A percentile compares a stretch with the other conserved stretches of the same genome.
Evolutionary conservation across 2,113 vertebrate genomes (phyloP).

Genomic region (Bubo blakistoni): DNA sequence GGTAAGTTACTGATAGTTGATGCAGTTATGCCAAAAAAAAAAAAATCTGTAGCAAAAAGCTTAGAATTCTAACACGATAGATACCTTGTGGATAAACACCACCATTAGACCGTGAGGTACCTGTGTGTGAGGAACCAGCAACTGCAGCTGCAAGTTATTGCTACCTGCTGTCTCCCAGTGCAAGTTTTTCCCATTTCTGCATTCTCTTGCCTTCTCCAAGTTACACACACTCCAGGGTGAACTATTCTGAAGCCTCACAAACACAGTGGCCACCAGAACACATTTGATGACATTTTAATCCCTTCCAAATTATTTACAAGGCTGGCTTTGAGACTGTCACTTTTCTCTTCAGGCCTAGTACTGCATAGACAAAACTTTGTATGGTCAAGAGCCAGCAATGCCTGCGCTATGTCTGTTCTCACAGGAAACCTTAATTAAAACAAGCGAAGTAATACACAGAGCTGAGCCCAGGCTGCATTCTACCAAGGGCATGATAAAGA

Average conservation of each 20-base stretch:
- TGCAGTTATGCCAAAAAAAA: neutral
- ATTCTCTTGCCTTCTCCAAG: neutral
- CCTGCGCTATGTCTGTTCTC: neutral
- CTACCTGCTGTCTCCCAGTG: conserved; percentile 2
- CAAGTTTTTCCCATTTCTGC: neutral
- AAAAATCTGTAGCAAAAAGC: neutral
- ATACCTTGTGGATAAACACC: neutral
- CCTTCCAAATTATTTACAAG: conserved; percentile 1
- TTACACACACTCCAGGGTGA: neutral
- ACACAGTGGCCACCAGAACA: neutral
- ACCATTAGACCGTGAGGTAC: neutral
- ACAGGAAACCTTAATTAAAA: conserved; percentile 3
- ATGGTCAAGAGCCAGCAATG: neutral
- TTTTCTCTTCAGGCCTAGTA: neutral
- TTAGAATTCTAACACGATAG: neutral
- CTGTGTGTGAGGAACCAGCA: neutral
- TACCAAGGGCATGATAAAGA: conserved; percentile 1
- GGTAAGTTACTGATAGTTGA: neutral
- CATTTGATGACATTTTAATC: neutral
- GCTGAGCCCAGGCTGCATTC: neutral
- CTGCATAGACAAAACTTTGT: neutral
- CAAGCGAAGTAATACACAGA: neutral
- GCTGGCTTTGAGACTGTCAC: neutral
- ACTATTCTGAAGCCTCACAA: neutral
- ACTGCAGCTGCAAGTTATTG: neutral